Base-by-base conservation (phyloP, 2,797 vertebrate species). In the Simalia tracyae region DNA sequence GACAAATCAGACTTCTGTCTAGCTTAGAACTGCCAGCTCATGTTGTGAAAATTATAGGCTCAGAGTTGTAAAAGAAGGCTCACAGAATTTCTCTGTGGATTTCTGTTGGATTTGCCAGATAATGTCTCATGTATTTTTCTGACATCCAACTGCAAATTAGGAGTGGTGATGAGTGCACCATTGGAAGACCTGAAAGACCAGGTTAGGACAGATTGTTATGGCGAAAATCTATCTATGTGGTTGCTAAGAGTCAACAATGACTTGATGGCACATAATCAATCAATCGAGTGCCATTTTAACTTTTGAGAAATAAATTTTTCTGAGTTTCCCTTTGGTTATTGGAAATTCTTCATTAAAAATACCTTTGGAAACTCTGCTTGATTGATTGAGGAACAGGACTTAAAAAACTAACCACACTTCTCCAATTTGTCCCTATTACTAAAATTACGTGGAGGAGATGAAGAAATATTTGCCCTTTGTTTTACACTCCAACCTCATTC, bases 41-140 rank as follows among this genome's bases (percentile, higher is more conserved):
- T 94, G 95, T 92, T 60, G 26, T 94, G 56, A 95, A 96, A 96
- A 93, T 86, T 89, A 81, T 56, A 93, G 93, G 93, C 90, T 76
- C 93, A 88, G 76, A 87, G 15, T 46, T 91, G 91, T 91, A 91
- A 95, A 96, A 96, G n/a, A 59, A 93, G 50, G 50, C 6, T 31
- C 89, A 85, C 94, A 95, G 72, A 94, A 87, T 90, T 94, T 92
- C 19, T 60, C 92, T 91, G 24, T 95, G 61, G 85, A 97, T 28
- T 95, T 89, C 22, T 36, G 90, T 95, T 93, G 56, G 26, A 15
- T 0, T 93, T 91, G 68, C 68, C 86, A 95, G 89, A 94, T 91
- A 64, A 72, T 68, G 15, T 5, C 94, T 64, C 19, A 15, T 10
- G 5, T 17, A 31, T 31, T 57, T 56, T 87, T 95, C 92, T 92